These are phyloP conservation scores for Diglossa cyanea DNA, from an alignment of 2,797 vertebrate species.

Conservation along the genomic window DNA sequence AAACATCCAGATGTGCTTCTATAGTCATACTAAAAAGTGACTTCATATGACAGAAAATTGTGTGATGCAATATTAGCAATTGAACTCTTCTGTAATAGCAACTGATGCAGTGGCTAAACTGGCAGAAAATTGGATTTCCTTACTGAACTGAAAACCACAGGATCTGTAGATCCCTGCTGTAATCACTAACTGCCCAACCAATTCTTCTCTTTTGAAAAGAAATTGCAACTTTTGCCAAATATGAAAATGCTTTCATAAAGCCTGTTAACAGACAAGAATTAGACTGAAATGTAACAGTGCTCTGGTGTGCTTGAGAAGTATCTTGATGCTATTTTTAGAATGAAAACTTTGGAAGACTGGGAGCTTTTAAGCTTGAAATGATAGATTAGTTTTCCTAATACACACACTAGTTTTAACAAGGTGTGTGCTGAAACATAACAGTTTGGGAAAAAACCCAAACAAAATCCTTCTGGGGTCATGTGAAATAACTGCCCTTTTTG, in stretches of 20 bases:
- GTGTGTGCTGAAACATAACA: background rate
- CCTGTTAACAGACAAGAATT: background rate
- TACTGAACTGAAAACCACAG: background rate
- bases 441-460: background rate
- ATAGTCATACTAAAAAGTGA: background rate
- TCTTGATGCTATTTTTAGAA: background rate
- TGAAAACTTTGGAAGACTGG: background rate
- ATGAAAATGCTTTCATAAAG: background rate
- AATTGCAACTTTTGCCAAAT: background rate
- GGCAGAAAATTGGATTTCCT: background rate
- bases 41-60: background rate
- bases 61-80: background rate
- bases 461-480: background rate
- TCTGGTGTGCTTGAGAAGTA: background rate
- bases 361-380: background rate
- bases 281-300: background rate
- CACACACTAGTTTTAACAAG: background rate
- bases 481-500: constrained; percentile 29
- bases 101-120: background rate
- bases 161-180: background rate
- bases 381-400: background rate
- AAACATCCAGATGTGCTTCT: background rate
- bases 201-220: background rate
- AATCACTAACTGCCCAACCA: background rate
- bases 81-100: background rate